Evolutionary conservation across 2,113 vertebrate species (phyloP).

Genomic region (Tapirus terrestris): DNA sequence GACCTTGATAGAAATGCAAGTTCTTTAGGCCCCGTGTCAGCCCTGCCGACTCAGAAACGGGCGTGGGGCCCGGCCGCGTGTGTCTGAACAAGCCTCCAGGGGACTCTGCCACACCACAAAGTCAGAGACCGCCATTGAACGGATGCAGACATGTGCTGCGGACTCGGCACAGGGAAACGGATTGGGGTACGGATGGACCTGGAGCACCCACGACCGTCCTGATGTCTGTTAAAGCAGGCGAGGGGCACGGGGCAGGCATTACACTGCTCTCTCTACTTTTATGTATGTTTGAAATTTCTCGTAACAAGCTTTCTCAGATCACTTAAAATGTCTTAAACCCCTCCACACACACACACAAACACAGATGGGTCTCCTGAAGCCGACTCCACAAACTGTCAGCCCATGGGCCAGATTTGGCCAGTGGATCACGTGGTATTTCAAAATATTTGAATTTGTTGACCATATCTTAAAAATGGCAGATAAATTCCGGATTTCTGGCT

Average conservation of each 20-base stretch:
- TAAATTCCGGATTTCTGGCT: background rate
- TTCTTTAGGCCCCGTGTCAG: background rate
- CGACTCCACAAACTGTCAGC: background rate
- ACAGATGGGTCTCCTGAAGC: background rate
- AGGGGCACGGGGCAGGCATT: accelerated
- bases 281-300: no score
- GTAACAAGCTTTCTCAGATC: background rate
- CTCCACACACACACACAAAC: background rate
- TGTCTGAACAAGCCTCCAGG: background rate
- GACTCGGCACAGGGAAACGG: no score
- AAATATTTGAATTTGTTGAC: background rate
- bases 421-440: background rate
- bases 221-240: accelerated
- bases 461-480: background rate
- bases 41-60: background rate
- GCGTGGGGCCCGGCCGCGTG: background rate
- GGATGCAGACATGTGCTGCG: background rate
- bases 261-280: background rate
- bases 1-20: background rate
- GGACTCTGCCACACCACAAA: accelerated
- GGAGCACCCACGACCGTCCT: accelerated
- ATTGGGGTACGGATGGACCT: accelerated
- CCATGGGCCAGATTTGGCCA: background rate
- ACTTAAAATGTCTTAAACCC: background rate
- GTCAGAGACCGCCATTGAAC: accelerated